Evolutionary conservation across 2,888 invertebrate genomes (phyloP), one percentile per base, ranked within the genome.

Genomic region (Podotricha telesiphe): DNA sequence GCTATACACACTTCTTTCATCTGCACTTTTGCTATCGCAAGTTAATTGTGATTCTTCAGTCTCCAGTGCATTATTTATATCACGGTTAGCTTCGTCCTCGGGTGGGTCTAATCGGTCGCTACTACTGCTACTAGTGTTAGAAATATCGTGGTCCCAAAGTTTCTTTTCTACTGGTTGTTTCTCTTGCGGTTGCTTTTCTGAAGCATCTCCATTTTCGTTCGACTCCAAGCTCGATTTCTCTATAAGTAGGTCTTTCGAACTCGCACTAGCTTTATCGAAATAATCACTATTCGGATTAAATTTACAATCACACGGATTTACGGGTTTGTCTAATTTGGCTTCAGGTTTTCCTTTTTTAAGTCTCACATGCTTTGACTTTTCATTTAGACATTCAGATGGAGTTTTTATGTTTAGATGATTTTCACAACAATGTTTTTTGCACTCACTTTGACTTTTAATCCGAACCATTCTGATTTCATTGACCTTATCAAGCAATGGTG

Each of bases 181-280:
- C 4, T 81, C 80, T 17, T 83, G 84, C 13, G 68, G 77, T 75
- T 73, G 86, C 79, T 83, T 93, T 73, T 80, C 85, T 3, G 75
- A 59, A n/a, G 78, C 79, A 58, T 82, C 93, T 65, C 77, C 84
- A 80, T 80, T 92, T 61, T 94, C 94, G 77, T 91, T 94, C 8
- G 94, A 93, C 80, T 91, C 93, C 78, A 90, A 86, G 76, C 93
- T 89, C 73, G 93, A 91, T 84, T 93, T 93, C 77, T 94, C 95
- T 87, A 96, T 89, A 15, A 95, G 87, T 76, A 95, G 94, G 84
- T 96, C 96, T 87, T 96, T 96, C 15, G 96, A 96, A 79, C 95
- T 95, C 34, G 95, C 95, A 81, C 95, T 95, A 51, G 94, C 93
- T 80, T 94, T 94, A 78, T 95, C 95, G 72, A 94, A 94, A 75